phyloP scores from a whole-genome alignment of 92 coral and sea anemone genomes.

The Zoanthus sansibaricus region DNA sequence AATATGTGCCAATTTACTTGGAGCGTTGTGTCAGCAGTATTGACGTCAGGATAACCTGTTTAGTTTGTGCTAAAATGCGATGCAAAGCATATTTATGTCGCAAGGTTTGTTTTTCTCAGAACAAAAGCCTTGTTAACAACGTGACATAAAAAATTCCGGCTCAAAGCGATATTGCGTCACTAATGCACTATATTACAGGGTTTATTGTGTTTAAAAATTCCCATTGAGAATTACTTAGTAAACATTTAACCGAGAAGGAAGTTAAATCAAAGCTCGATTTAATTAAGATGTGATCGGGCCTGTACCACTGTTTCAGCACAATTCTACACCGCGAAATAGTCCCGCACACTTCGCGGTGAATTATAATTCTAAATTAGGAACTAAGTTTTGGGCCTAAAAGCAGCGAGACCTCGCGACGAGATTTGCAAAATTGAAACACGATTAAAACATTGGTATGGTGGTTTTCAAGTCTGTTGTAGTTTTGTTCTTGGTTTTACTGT shows the following conservation, averaged over 20 bases:
- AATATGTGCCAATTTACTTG: not conserved
- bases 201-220: not conserved
- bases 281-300: not conserved
- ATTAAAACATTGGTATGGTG: not conserved
- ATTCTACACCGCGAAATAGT: not conserved
- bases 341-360: not conserved
- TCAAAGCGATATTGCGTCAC: constrained; percentile 23
- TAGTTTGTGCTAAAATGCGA: constrained; percentile 40
- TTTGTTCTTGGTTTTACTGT: constrained; percentile 18
- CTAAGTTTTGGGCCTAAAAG: too few relatives aligned
- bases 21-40: not conserved
- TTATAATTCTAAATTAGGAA: not conserved
- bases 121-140: constrained; percentile 1
- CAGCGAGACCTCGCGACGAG: not conserved
- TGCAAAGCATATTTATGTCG: not conserved
- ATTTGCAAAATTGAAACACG: not conserved
- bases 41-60: not conserved
- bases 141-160: not conserved
- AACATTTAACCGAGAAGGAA: constrained; percentile 9
- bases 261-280: not conserved
- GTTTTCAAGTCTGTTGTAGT: constrained; percentile 9
- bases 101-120: not conserved
- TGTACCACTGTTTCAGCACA: not conserved
- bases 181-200: not conserved
- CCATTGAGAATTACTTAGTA: not conserved